phyloP scores from a whole-genome alignment of 2,888 invertebrate genomes.

The Axea sp. region DNA sequence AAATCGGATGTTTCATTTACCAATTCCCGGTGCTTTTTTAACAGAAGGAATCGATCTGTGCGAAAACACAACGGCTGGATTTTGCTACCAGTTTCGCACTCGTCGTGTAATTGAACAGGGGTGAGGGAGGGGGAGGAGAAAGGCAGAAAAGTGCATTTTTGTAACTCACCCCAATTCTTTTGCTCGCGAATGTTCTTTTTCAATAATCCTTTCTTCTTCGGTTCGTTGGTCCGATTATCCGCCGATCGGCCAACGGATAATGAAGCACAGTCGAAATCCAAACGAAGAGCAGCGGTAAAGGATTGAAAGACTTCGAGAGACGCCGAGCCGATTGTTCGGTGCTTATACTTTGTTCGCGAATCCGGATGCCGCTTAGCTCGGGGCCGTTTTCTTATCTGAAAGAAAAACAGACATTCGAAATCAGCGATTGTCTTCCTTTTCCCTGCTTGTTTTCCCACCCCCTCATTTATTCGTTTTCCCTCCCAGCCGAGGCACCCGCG shows the following conservation, averaged over 20 bases:
- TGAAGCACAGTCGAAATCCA: constrained; percentile 45
- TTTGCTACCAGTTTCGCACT: too few relatives aligned
- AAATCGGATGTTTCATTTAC: too few relatives aligned
- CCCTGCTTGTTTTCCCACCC: neutral
- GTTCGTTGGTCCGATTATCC: constrained; percentile 43
- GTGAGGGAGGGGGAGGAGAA: too few relatives aligned
- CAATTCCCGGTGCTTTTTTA: too few relatives aligned
- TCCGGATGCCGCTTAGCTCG: constrained; percentile 58
- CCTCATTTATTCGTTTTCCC: constrained; percentile 27
- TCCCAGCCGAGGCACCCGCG: constrained; percentile 38
- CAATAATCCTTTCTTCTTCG: too few relatives aligned
- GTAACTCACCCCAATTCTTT: too few relatives aligned
- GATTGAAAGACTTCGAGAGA: constrained; percentile 36
- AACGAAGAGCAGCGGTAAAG: constrained; percentile 28
- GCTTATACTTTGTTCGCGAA: constrained; percentile 57
- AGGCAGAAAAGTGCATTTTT: too few relatives aligned
- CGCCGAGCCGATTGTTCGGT: constrained; percentile 58
- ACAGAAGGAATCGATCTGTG: too few relatives aligned
- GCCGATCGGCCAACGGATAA: constrained; percentile 42
- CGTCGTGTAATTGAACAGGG: too few relatives aligned
- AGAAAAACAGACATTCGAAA: constrained; percentile 54
- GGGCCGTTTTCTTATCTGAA: constrained; percentile 60
- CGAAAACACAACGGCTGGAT: too few relatives aligned
- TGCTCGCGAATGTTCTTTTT: too few relatives aligned
- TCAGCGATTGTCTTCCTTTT: constrained; percentile 41